Evolutionary conservation across 2,113 vertebrate genomes (phyloP).

Genomic region (Centropus unirufus): DNA sequence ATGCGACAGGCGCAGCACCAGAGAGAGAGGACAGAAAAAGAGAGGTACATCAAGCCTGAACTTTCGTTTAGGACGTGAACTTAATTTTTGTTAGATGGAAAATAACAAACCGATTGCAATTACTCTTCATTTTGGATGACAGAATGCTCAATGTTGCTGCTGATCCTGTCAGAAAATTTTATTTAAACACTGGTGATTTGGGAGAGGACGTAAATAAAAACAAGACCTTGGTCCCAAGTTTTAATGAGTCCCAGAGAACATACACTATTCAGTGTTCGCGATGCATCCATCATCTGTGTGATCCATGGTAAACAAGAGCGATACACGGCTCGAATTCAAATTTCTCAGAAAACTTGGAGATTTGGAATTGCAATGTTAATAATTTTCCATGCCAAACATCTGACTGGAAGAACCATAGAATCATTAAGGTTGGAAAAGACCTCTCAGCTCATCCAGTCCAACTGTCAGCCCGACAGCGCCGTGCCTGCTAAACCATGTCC

Average conservation of each 20-base stretch:
- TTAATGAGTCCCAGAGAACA: slow-evolving; percentile 4
- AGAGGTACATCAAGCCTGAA: not conserved
- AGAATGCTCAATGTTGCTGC: not conserved
- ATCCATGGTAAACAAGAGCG: not conserved
- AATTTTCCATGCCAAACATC: not conserved
- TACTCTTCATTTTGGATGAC: not conserved
- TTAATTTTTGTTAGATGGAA: not conserved
- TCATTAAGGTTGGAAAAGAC: no score
- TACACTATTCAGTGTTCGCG: not conserved
- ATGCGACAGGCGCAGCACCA: rapidly evolving
- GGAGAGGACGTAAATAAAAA: not conserved
- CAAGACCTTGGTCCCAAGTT: not conserved
- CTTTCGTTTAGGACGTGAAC: not conserved
- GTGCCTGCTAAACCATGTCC: no score
- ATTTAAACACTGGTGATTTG: not conserved
- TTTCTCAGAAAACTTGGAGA: not conserved
- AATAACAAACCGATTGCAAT: not conserved
- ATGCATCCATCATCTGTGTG: not conserved
- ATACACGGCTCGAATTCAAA: not conserved
- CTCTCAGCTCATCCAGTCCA: no score
- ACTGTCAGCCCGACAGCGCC: no score
- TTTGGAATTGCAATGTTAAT: not conserved
- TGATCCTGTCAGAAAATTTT: not conserved
- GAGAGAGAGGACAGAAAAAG: not conserved
- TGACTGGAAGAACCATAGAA: not conserved